Base-by-base conservation (phyloP, 2,888 invertebrate species). In the Lamproptera curius region DNA sequence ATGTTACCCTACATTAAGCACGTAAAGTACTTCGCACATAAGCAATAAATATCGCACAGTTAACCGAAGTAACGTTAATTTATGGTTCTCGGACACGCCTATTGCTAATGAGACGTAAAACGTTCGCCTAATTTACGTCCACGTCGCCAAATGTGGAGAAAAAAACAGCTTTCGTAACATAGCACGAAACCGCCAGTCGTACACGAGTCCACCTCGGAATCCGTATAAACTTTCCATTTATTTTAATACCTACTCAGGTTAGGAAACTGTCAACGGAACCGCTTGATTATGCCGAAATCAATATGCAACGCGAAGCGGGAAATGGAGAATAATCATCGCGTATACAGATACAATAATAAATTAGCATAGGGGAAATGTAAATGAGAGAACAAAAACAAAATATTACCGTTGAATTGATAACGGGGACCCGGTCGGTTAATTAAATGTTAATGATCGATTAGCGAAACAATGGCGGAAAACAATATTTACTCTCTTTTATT, bases 91-190 rank as follows among this genome's bases (percentile, higher is more conserved):
- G 54, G 70, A 62, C 75, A 61, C 79, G 62, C 81, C 78, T 70
- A 72, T 65, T 53, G 61, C 71, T 79, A 79, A 79, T 73, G 77
- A 73, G 71, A 59, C 65, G 70, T 70, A 64, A 70, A 68, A 67
- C 68, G 67, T 68, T 70, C 62, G 51, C 57, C 52, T 58, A 57
- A 75, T 81, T 82, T 79, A 80, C 67, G 80, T 74, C 66, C 58
- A 65, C 66, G 69, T 79, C 75, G 78, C 77, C 74, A 75, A 81
- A 82, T 70, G 73, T 73, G 68, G n/a, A n/a, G n/a, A n/a, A 73
- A 73, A 74, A 77, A 68, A 61, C 63, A 60, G 61, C 61, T 80
- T 78, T 73, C 76, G 80, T 66, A 77, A 82, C 60, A 48, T 52
- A 51, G 46, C 62, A 63, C 58, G 65, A 67, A 70, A 72, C 70